Evolutionary conservation across 2,113 vertebrate species (phyloP).

Genomic region (Promerops cafer): DNA sequence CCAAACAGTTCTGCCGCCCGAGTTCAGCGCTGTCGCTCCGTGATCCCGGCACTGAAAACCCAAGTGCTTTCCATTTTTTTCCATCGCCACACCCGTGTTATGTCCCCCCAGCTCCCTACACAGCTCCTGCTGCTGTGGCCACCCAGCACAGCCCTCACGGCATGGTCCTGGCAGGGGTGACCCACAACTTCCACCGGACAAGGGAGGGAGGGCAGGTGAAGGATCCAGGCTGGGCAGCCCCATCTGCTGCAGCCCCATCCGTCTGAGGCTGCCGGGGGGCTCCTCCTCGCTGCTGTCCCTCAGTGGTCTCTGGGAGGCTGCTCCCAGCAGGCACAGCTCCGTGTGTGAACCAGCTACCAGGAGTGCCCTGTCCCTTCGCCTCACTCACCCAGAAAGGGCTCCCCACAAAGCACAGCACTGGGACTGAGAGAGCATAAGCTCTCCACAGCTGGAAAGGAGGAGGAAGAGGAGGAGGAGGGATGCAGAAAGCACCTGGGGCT

Average conservation of each 20-base stretch:
- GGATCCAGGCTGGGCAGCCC: neutral
- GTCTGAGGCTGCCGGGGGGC: neutral
- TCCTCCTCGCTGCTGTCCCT: fast-evolving
- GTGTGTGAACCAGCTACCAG: fast-evolving
- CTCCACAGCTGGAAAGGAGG: neutral
- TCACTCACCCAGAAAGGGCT: neutral
- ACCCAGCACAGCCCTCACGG: fast-evolving
- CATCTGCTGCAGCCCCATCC: neutral
- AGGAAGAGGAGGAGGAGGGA: neutral
- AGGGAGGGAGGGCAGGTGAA: neutral
- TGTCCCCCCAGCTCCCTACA: fast-evolving
- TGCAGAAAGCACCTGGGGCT: neutral
- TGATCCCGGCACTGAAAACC: fast-evolving
- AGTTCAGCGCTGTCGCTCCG: fast-evolving
- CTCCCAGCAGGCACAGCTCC: neutral
- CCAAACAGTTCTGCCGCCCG: neutral
- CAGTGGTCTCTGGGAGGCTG: neutral
- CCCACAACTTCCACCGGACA: fast-evolving
- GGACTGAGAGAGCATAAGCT: neutral
- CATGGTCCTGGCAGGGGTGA: fast-evolving
- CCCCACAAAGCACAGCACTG: neutral
- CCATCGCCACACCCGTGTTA: fast-evolving
- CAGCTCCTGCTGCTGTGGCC: neutral
- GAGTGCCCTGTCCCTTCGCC: fast-evolving
- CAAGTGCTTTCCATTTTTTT: neutral